A percentile compares a stretch with the other conserved stretches of the same genome.
Conservation (phyloP, 2,797 vertebrate genomes). For the Acipenser transmontanus region DNA sequence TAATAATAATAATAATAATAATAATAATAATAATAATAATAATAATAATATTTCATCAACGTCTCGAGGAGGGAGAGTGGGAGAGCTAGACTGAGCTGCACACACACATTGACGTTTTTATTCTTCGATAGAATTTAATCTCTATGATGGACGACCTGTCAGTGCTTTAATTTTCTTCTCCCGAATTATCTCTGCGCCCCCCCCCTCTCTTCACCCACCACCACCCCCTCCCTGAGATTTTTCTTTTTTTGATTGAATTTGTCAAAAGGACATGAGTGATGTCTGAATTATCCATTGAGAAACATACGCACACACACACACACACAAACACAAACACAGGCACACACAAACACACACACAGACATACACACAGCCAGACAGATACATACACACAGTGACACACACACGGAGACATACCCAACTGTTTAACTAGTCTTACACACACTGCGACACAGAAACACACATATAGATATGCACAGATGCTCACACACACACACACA, state of each 20-base stretch:
- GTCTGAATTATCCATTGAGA: slow-evolving; percentile 24
- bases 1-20: no score
- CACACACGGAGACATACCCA: slow-evolving; percentile 18
- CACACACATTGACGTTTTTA: slow-evolving; percentile 65
- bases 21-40: no score
- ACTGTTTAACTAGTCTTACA: background rate
- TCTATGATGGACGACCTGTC: slow-evolving; percentile 68
- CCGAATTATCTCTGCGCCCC: slow-evolving; percentile 64
- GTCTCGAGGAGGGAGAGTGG: slow-evolving; percentile 23
- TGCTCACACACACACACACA: background rate
- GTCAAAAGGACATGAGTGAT: slow-evolving; percentile 46
- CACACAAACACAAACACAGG: background rate
- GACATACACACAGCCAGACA: slow-evolving; percentile 19
- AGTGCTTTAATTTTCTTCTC: slow-evolving; percentile 78
- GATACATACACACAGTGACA: slow-evolving; percentile 17
- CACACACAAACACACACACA: background rate
- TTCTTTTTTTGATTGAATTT: slow-evolving; percentile 36
- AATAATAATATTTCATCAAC: background rate
- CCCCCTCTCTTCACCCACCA: slow-evolving; percentile 38
- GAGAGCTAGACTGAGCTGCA: slow-evolving; percentile 14
- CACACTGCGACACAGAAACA: slow-evolving; percentile 24
- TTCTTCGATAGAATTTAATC: slow-evolving; percentile 74
- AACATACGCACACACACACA: background rate
- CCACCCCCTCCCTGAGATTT: slow-evolving; percentile 28
- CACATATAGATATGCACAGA: background rate